phyloP scores from a whole-genome alignment of 2,888 invertebrate species.

The Agonopterix alstromeriana region DNA sequence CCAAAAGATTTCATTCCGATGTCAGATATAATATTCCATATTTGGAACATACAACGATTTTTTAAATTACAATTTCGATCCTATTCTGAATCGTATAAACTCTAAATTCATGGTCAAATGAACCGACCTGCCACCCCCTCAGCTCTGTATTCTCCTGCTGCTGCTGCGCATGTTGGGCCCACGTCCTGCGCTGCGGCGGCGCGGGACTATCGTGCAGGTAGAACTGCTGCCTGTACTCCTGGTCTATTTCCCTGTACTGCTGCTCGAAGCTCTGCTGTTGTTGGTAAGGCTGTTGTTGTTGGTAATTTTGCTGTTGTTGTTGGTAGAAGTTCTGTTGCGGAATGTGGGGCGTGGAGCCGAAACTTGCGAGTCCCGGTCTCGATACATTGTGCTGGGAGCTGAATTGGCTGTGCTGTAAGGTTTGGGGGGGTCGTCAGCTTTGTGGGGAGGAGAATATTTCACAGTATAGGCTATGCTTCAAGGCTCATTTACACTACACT shows the following conservation, averaged over 20 bases:
- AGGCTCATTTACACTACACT: too few species aligned
- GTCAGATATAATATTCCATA: too few species aligned
- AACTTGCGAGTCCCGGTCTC: slow-evolving; percentile 39
- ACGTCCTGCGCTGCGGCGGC: slow-evolving; percentile 79
- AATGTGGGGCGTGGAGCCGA: slow-evolving; percentile 72
- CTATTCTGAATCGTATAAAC: too few species aligned
- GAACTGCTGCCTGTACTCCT: slow-evolving; percentile 76
- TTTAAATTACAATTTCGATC: too few species aligned
- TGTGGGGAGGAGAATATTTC: background rate
- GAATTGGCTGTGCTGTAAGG: slow-evolving; percentile 72
- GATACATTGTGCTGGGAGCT: slow-evolving; percentile 74
- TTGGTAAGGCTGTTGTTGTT: slow-evolving; percentile 25
- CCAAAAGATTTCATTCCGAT: too few species aligned
- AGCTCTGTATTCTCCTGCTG: slow-evolving; percentile 79
- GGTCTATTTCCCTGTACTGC: slow-evolving; percentile 45
- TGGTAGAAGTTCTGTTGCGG: slow-evolving; percentile 31
- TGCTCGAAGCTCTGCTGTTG: slow-evolving; percentile 38
- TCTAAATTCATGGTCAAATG: too few species aligned
- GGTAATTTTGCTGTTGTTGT: slow-evolving; percentile 35
- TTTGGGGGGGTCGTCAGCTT: slow-evolving; percentile 1
- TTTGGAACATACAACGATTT: too few species aligned
- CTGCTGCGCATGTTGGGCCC: slow-evolving; percentile 79
- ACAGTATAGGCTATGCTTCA: background rate
- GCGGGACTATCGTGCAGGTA: slow-evolving; percentile 83
- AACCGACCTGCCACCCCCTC: slow-evolving; percentile 60